Base-by-base conservation (phyloP, 2,888 invertebrate genomes). In the Operophtera brumata region DNA sequence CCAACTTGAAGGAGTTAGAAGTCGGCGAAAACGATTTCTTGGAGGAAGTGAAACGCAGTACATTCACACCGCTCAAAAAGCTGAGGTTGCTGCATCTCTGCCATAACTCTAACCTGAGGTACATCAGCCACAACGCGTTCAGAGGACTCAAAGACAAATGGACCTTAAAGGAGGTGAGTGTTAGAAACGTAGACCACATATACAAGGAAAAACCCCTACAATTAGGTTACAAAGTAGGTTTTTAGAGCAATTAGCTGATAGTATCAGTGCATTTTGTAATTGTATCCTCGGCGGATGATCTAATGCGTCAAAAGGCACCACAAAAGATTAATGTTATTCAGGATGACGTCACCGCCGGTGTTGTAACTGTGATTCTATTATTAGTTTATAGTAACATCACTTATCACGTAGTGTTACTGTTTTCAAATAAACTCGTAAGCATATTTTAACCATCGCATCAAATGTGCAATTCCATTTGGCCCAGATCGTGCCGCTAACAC, bases 81-180 rank as follows among this genome's bases (percentile, higher is more conserved):
- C 70, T 91, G 53, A 78, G 79, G 62, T 77, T 83, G 2, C 80
- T 93, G 2, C 86, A 91, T 61, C 78, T 91, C 39, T 88, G 88
- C 49, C 89, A 91, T 68, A 93, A 93, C 75, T 77, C 77, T 6
- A 88, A 90, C 42, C 73, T 93, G 50, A 80, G 80, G 55, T 85
- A 87, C 52, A 91, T 94, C 54, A 92, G 93, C 66, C 86, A 93
- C 61, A 88, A 91, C 48, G 93, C 93, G 20, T 93, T 93, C 71
- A 76, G 86, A 51, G 83, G 81, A 10, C 71, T 91, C 20, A 90
- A 89, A 73, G 82, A 85, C 54, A 82, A 80, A 62, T 90, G 91
- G 90, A 84, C 85, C 40, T 72, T 93, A 57, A 85, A 87, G 65
- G 92, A 92, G 84, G 92, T 92, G 75, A 75, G 77, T 51, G 28